These are phyloP conservation scores for Connochaetes taurinus DNA, from an alignment of 2,113 vertebrate species.

Conservation along the genomic window DNA sequence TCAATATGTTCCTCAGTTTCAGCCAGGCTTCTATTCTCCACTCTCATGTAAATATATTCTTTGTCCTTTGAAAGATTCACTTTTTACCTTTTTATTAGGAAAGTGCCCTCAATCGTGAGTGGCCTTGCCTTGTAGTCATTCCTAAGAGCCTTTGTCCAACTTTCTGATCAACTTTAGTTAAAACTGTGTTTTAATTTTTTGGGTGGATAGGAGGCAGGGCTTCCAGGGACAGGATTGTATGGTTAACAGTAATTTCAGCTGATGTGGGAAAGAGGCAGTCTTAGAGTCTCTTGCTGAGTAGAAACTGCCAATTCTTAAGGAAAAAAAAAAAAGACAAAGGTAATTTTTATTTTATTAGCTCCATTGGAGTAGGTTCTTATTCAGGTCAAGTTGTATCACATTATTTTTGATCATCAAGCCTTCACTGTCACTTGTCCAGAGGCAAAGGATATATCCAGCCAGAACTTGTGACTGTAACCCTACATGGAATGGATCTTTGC, in stretches of 20 bases:
- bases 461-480: neutral
- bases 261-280: neutral
- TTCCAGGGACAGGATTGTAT: neutral
- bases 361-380: neutral
- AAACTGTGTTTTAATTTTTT: neutral
- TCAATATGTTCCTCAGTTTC: neutral
- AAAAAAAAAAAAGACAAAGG: neutral
- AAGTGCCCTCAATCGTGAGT: neutral
- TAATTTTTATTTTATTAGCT: slow-evolving; percentile 1
- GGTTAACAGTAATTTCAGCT: neutral
- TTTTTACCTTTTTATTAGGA: neutral
- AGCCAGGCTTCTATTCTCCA: neutral
- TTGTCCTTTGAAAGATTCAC: neutral
- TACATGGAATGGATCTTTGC: neutral
- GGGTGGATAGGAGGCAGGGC: neutral
- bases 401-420: neutral
- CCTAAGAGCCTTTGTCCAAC: neutral
- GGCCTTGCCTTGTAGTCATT: neutral
- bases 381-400: neutral
- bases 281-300: neutral
- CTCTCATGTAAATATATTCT: neutral
- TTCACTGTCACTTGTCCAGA: neutral
- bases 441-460: neutral
- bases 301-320: neutral
- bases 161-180: neutral